Evolutionary conservation across 2,797 vertebrate species (phyloP).

Genomic region (Lepus oiostolus): DNA sequence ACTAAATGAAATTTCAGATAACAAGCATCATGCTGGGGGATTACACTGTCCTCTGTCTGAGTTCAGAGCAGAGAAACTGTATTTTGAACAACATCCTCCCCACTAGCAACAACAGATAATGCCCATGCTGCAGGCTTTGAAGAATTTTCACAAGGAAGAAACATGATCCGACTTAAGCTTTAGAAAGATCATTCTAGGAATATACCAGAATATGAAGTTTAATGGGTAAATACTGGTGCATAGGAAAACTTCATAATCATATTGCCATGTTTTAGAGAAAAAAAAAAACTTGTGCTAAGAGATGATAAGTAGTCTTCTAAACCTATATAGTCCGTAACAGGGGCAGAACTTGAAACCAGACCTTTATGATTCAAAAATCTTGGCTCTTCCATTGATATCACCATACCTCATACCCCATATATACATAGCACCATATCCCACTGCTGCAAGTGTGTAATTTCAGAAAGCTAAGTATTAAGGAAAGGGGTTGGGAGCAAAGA

Average conservation of each 20-base stretch:
- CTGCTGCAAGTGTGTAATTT: not conserved
- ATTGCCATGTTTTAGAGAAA: not conserved
- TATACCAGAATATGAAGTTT: not conserved
- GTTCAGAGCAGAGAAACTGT: not conserved
- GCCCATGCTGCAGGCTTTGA: not conserved
- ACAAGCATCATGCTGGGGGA: not conserved
- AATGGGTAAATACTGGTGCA: not conserved
- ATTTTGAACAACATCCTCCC: not conserved
- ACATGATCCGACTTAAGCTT: not conserved
- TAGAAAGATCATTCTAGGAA: not conserved
- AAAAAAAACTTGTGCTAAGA: not conserved
- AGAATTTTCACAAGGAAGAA: conserved; percentile 48
- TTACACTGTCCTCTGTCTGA: not conserved
- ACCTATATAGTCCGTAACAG: not conserved
- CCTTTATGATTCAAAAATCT: not conserved
- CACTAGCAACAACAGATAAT: not conserved
- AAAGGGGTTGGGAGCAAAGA: not conserved
- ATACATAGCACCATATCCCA: no score
- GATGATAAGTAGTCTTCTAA: not conserved
- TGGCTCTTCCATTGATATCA: not conserved
- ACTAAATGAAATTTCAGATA: not conserved
- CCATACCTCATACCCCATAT: no score
- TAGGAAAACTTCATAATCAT: not conserved
- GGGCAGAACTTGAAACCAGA: conserved; percentile 34
- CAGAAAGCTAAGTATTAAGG: not conserved